Evolutionary conservation across 2,888 invertebrate genomes (phyloP), one percentile per base, ranked within the genome.

Genomic region (Myathropa florea): DNA sequence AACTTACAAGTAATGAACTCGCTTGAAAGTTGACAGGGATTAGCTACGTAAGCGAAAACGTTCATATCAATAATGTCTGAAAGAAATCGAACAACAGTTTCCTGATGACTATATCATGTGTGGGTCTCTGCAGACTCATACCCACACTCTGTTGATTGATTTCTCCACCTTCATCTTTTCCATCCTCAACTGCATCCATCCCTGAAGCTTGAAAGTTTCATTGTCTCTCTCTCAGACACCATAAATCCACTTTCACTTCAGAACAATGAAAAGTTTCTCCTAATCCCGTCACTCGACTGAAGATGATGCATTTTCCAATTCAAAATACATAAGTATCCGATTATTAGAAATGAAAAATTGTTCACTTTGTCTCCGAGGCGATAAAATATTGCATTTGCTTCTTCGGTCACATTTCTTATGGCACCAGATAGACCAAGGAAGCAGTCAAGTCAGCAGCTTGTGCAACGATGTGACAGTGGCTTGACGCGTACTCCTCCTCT

Each of bases 291-390:
- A 33, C 65, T 30, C 24, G 23, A 39, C 57, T 57, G 33, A 26
- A 77, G 67, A 70, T 84, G 84, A 81, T 84, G 71, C 70, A 81
- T 81, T 68, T 81, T 26, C 57, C 64, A 67, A 76, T 71, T 67
- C 67, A 71, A 67, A 57, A 72, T 64, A 33, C 36, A 21, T 30
- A 28, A 65, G 60, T 30, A 68, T 65, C 33, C 72, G 82, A 85
- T 82, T 81, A 82, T 68, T 85, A 72, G 82, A 77, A 82, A 85
- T 85, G 82, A 85, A 85, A 82, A 85, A 85, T 85, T 85, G 85
- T 82, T 85, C 85, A 85, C 72, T 85, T 85, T 85, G 85, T 85
- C 85, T 82, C 26, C 67, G 65, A 72, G 82, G 82, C 82, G 82
- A 85, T 85, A 85, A 82, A 85, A 85, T 82, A 77, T 68, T 68